Evolutionary conservation across 1,140 invertebrate genomes (phyloP), one percentile per base, ranked within the genome.

Genomic region (Rhagoletis pomonella): DNA sequence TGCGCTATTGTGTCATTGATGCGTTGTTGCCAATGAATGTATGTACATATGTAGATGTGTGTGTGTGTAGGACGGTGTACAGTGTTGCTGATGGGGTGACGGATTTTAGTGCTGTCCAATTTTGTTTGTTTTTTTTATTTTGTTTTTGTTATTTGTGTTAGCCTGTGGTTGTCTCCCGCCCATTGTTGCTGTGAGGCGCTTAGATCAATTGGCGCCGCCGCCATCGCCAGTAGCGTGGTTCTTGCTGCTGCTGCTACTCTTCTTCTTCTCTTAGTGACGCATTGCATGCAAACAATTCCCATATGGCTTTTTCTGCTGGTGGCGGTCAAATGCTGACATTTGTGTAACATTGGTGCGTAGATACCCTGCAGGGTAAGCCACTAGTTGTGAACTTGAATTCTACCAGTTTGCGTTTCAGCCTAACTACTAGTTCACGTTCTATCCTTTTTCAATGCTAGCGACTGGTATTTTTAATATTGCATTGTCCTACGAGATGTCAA

Each of bases 201-300:
- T 81, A 81, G 73, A 81, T 81, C 73, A 81, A 81, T 81, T 81
- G 73, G 73, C 73, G 73, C 73, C 73, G 73, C 73, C 69, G 69
- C 69, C 2, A 73, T 29, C 6, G 5, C 67, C 42, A 42, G 39
- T 14, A 73, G 67, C 67, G 10, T 44, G 47, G 44, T 55, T 55
- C 17, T 47, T 55, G 47, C 73, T 2, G 42, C 73, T 17, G 7
- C 29, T 1, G 29, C 29, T 29, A 29, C 29, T 29, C 29, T 29
- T 29, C 29, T 29, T 4, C 42, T 69, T 77, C 55, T 55, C 42
- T 9, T 17, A 77, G 14, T 81, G 73, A 55, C 44, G 47, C 73
- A 81, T 81, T 81, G 73, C 73, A 81, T 17, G 73, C 73, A 55
- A 81, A 81, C 73, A 81, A 81, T 81, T 81, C 73, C 73, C 73